These are phyloP conservation scores for Andrena fulva DNA, from an alignment of 2,888 invertebrate genomes.

Conservation along the genomic window DNA sequence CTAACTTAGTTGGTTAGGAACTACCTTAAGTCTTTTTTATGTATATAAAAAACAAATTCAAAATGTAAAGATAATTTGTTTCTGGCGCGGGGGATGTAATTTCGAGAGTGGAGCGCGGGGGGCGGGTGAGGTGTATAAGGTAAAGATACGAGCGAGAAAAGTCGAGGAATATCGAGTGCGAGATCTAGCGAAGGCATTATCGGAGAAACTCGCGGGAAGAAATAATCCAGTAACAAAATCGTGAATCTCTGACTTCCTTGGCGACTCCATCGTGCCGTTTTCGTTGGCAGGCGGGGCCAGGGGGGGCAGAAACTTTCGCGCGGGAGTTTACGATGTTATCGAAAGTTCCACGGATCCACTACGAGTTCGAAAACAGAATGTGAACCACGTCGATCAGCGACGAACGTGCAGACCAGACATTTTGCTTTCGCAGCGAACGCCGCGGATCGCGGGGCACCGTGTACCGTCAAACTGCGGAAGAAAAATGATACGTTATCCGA, in stretches of 20 bases:
- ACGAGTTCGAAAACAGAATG: conserved; percentile 59
- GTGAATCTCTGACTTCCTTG: conserved; percentile 64
- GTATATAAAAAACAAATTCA: not conserved
- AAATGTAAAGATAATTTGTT: not conserved
- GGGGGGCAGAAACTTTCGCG: conserved; percentile 58
- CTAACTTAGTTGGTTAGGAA: no score
- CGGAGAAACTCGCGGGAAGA: conserved; percentile 60
- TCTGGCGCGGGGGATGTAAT: not conserved
- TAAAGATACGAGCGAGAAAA: conserved; percentile 26
- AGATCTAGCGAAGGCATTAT: conserved; percentile 48
- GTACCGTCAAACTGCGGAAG: not conserved
- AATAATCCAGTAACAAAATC: conserved; percentile 69
- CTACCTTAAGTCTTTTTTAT: not conserved
- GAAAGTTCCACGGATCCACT: conserved; percentile 62
- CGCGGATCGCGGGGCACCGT: not conserved
- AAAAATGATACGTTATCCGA: not conserved
- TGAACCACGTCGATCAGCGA: conserved; percentile 65
- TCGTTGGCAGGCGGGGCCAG: not conserved
- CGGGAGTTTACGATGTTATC: conserved; percentile 67
- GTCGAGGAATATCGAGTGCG: conserved; percentile 51
- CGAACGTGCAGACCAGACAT: conserved; percentile 43
- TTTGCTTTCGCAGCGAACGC: conserved; percentile 18
- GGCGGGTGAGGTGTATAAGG: not conserved
- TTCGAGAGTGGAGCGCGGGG: not conserved
- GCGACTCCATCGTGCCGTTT: conserved; percentile 55